phyloP scores from a whole-genome alignment of 1,140 invertebrate species.

The Neoseiulus cucumeris region DNA sequence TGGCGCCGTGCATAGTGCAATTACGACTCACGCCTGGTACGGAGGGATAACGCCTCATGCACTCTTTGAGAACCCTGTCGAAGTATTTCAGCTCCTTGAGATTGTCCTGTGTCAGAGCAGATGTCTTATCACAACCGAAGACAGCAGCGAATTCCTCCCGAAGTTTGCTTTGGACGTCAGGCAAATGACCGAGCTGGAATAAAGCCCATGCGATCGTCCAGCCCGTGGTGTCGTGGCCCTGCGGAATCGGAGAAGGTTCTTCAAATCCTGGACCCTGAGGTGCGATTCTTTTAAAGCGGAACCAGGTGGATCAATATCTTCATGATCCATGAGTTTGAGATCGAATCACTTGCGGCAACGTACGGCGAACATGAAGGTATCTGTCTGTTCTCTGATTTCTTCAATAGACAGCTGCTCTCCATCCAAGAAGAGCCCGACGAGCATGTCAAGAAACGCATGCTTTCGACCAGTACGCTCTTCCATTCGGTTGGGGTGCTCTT shows the following conservation, averaged over 20 bases:
- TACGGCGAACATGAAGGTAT: slow-evolving; percentile 47
- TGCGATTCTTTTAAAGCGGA: no score
- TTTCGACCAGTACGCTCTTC: neutral
- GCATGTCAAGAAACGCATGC: neutral
- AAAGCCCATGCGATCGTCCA: slow-evolving; percentile 22
- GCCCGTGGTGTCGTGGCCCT: slow-evolving; percentile 21
- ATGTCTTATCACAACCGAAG: slow-evolving; percentile 21
- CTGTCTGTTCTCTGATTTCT: slow-evolving; percentile 59
- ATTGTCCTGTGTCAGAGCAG: slow-evolving; percentile 29
- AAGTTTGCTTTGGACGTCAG: slow-evolving; percentile 26
- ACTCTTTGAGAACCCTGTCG: slow-evolving; percentile 41
- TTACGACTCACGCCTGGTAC: slow-evolving; percentile 32
- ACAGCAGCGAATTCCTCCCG: slow-evolving; percentile 24
- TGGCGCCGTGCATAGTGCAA: slow-evolving; percentile 41
- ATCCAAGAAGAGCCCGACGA: slow-evolving; percentile 23
- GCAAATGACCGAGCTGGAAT: slow-evolving; percentile 25
- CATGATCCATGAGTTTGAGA: no score
- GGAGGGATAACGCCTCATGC: neutral
- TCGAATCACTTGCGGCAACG: slow-evolving; percentile 11
- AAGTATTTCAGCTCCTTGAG: slow-evolving; percentile 41
- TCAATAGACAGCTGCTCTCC: slow-evolving; percentile 34
- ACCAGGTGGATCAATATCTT: no score
- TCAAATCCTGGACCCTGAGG: no score
- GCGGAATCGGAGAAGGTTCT: neutral
- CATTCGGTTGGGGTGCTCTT: neutral